Conservation (phyloP, 2,888 invertebrate genomes). For the Selenia dentaria region DNA sequence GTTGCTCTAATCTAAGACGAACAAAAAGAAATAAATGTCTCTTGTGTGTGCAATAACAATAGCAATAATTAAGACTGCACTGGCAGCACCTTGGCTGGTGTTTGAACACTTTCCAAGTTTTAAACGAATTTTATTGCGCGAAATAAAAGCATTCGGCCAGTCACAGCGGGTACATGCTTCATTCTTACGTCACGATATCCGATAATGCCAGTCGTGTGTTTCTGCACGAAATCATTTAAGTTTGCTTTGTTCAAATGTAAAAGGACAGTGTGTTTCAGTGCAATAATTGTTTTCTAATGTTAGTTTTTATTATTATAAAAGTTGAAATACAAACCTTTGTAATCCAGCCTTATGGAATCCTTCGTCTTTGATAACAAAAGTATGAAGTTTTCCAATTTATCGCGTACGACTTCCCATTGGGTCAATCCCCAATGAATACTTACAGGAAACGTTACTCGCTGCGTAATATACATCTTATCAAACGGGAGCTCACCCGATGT, state of each 20-base stretch:
- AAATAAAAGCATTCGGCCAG: conserved; percentile 59
- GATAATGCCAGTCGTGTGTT: conserved; percentile 52
- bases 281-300: conserved; percentile 41
- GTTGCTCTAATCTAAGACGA: conserved; percentile 5
- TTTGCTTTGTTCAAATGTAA: conserved; percentile 46
- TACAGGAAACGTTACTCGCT: conserved; percentile 67
- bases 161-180: conserved; percentile 45
- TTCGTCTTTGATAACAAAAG: conserved; percentile 46
- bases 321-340: conserved; percentile 41
- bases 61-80: conserved; percentile 61
- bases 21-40: conserved; percentile 26
- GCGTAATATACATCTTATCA: conserved; percentile 81
- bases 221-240: conserved; percentile 48
- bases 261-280: conserved; percentile 47
- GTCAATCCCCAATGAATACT: conserved; percentile 72
- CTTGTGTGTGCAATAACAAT: conserved; percentile 46
- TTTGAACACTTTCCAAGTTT: conserved; percentile 73
- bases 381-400: conserved; percentile 67
- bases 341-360: conserved; percentile 34
- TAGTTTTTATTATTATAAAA: too few relatives aligned
- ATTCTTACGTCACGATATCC: conserved; percentile 53
- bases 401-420: conserved; percentile 56
- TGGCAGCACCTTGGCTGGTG: conserved; percentile 51
- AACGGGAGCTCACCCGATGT: conserved; percentile 66
- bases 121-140: conserved; percentile 67